A percentile compares a stretch with the other conserved stretches of the same genome.
Conservation (phyloP, 2,797 vertebrate species). For the Urocyon cinereoargenteus region DNA sequence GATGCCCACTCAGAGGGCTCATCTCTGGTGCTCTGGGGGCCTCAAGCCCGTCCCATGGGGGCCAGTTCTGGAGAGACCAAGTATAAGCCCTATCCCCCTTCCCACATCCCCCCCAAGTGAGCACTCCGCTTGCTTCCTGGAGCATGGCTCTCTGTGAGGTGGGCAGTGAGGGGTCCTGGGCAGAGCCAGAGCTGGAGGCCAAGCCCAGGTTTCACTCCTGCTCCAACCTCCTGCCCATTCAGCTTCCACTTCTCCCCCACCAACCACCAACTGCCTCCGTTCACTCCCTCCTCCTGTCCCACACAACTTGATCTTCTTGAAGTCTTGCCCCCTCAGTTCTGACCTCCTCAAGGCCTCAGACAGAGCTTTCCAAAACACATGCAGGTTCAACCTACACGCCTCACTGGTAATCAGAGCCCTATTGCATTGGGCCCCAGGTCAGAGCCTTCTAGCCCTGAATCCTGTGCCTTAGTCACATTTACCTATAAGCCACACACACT, state of each 20-base stretch:
- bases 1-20: neutral
- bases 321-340: neutral
- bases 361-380: conserved; percentile 14
- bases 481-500: neutral
- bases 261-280: neutral
- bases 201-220: neutral
- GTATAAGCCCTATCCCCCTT: neutral
- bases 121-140: neutral
- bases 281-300: neutral
- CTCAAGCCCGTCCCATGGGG: conserved; percentile 10
- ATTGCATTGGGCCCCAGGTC: neutral
- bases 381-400: neutral
- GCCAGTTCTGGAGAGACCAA: neutral
- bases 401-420: neutral
- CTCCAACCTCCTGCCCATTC: neutral
- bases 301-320: neutral
- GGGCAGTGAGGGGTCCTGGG: neutral
- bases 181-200: neutral
- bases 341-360: conserved; percentile 3
- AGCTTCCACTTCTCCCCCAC: neutral
- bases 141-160: neutral
- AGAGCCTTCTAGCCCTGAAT: neutral
- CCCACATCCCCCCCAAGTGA: neutral
- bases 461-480: neutral
- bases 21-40: neutral